Base-by-base conservation (phyloP, 2,113 vertebrate genomes). In the Gracilinanus agilis region DNA sequence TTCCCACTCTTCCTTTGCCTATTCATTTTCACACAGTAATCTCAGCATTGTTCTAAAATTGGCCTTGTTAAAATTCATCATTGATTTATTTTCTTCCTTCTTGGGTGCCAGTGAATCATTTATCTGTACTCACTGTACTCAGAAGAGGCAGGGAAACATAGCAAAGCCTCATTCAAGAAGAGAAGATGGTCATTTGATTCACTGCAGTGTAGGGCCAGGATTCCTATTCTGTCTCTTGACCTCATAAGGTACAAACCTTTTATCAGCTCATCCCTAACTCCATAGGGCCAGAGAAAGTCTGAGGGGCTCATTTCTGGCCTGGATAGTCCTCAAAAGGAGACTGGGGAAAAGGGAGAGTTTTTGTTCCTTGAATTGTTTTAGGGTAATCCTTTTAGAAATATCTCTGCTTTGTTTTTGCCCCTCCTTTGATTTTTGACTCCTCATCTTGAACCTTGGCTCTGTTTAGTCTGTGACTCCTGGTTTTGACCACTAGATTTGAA, bases 31-130 rank as follows among this genome's bases (percentile, higher is more conserved):
- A 67, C 83, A 44, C 44, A 95, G 1, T 95, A 91, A 13, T 95
- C 67, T 97, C 97, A 96, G 89, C 88, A 95, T 96, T 95, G 91
- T 95, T 93, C 91, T 96, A 94, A 97, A 83, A 95, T 23, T 94
- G 92, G 90, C 67, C 55, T 90, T 95, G 27, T 94, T 97, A 96
- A 97, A 96, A 97, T 95, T 96, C 95, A 96, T 92, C 94, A 95
- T 75, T 44, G 92, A 92, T 95, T 97, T 96, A 95, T 97, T 96
- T 96, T 93, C 55, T 94, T 94, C 56, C 90, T 93, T 95, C 75
- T 58, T 96, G 61, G 53, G 27, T 95, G 75, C 54, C 44, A 96
- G 16, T 94, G 95, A 97, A 95, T 95, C 67, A 94, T 89, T 92
- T 92, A 54, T 61, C 55, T 96, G 23, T 94, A 93, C 90, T 90